phyloP scores from a whole-genome alignment of 2,113 vertebrate species.

The Phocoena phocoena region DNA sequence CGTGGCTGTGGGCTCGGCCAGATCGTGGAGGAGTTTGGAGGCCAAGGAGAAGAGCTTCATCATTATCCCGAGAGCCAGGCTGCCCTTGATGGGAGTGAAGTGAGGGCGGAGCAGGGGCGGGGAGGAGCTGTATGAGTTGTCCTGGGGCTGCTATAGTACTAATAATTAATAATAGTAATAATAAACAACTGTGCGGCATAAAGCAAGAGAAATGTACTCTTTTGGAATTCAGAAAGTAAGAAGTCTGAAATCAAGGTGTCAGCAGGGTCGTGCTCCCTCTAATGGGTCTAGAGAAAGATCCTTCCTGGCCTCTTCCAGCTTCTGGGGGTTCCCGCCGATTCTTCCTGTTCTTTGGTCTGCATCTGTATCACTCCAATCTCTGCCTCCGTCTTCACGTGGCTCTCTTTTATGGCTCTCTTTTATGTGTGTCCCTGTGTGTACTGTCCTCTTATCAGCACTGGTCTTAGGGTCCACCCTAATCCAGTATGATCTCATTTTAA shows the following conservation, averaged over 20 bases:
- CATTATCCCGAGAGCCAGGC: rapidly evolving
- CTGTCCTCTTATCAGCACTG: background rate
- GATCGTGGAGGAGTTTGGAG: background rate
- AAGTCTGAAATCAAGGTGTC: background rate
- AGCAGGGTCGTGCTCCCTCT: rapidly evolving
- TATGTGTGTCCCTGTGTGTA: background rate
- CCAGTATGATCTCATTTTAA: background rate
- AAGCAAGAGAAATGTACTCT: background rate
- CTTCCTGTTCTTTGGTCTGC: background rate
- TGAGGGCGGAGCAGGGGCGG: rapidly evolving
- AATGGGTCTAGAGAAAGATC: background rate
- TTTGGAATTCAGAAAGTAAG: rapidly evolving
- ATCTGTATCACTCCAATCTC: rapidly evolving
- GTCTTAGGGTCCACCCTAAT: background rate
- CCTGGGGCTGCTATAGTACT: background rate
- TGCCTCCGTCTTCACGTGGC: rapidly evolving
- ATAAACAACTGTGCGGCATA: too few species aligned
- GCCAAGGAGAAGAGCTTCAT: rapidly evolving
- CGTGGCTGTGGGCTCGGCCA: rapidly evolving
- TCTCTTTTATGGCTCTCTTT: rapidly evolving
- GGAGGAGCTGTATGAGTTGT: background rate
- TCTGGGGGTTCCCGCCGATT: rapidly evolving
- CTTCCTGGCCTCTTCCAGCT: too few species aligned
- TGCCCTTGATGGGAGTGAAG: too few species aligned
- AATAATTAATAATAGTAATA: too few species aligned